These are phyloP conservation scores for Acrossocheilus fasciatus DNA, from an alignment of 2,797 vertebrate species.

Conservation along the genomic window DNA sequence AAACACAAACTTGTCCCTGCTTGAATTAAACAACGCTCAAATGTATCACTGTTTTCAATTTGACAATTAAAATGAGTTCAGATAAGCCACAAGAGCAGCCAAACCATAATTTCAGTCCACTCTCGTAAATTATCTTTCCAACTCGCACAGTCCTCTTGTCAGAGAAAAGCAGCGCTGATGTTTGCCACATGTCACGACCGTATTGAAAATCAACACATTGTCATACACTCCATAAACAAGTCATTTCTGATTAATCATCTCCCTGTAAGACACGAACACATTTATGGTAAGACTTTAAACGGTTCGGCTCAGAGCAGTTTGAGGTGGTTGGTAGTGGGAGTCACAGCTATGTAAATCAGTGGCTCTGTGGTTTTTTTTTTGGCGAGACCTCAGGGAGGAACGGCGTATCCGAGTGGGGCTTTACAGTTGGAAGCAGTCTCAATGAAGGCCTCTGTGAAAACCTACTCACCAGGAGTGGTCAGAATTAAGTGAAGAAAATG, in stretches of 20 bases:
- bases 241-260: slow-evolving; percentile 61
- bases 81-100: neutral
- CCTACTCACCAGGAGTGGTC: slow-evolving; percentile 39
- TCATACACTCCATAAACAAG: slow-evolving; percentile 68
- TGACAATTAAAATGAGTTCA: neutral
- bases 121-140: slow-evolving; percentile 26
- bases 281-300: slow-evolving; percentile 60
- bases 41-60: neutral
- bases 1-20: neutral
- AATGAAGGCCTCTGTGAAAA: slow-evolving; percentile 40
- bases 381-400: slow-evolving; percentile 14
- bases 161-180: slow-evolving; percentile 35
- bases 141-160: slow-evolving; percentile 28
- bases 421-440: slow-evolving; percentile 42
- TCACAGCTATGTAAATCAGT: slow-evolving; percentile 51
- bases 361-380: slow-evolving; percentile 40
- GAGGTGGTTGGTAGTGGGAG: slow-evolving; percentile 23
- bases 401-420: slow-evolving; percentile 21
- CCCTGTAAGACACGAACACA: slow-evolving; percentile 30
- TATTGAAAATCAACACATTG: slow-evolving; percentile 60
- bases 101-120: neutral
- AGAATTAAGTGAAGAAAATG: slow-evolving; percentile 58
- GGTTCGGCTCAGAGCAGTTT: slow-evolving; percentile 25
- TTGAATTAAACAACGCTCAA: neutral
- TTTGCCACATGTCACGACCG: slow-evolving; percentile 62